phyloP scores from a whole-genome alignment of 2,797 vertebrate genomes.

The Smutsia temminckii region DNA sequence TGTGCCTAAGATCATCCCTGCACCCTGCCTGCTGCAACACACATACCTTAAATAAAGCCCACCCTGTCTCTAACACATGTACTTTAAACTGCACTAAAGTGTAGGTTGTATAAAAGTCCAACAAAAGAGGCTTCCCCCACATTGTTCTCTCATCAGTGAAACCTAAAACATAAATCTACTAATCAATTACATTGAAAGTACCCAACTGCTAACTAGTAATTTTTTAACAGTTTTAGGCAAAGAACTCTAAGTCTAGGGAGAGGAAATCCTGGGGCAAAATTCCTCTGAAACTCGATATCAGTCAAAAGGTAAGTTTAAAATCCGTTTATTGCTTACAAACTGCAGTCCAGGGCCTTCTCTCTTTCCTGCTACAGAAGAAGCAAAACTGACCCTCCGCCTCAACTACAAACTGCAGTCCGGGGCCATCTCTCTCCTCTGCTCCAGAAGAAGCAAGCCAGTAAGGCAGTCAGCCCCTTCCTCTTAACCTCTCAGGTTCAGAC shows the following conservation, averaged over 20 bases:
- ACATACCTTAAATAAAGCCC: not conserved
- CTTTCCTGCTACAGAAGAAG: no score
- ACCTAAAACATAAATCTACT: not conserved
- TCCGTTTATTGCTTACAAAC: no score
- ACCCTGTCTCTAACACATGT: not conserved
- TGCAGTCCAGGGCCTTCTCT: no score
- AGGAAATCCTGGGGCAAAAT: no score
- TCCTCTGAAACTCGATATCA: no score
- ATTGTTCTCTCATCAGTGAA: not conserved
- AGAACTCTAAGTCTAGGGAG: not conserved
- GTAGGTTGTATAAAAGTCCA: not conserved
- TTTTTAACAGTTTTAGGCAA: not conserved
- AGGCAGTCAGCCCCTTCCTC: no score
- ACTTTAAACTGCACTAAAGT: not conserved
- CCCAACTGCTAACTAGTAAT: not conserved
- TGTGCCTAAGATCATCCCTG: not conserved
- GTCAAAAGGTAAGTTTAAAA: no score
- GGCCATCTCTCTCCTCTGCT: no score
- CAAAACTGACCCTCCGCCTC: no score
- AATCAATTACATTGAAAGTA: not conserved
- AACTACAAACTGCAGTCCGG: no score
- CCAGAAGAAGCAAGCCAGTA: no score
- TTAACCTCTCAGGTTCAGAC: no score
- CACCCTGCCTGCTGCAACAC: not conserved
- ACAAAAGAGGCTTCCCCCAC: fast-evolving